Evolutionary conservation across 2,888 invertebrate genomes (phyloP).

Genomic region (Leuctra nigra): DNA sequence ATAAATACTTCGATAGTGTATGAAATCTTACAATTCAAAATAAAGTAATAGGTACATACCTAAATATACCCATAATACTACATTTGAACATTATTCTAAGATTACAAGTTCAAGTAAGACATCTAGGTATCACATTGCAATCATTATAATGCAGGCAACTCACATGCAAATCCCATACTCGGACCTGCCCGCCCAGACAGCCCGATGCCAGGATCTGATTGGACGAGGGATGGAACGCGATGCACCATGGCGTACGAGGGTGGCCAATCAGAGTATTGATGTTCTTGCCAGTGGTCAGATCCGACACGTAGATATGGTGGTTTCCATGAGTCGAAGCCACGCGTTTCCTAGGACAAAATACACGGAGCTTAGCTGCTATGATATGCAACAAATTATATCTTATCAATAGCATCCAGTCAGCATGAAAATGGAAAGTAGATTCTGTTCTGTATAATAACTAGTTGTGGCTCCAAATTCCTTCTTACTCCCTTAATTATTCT

Average conservation of each 20-base stretch:
- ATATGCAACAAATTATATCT: no score
- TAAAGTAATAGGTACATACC: no score
- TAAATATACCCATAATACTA: no score
- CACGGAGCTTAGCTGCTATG: no score
- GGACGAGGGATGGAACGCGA: constrained; percentile 80
- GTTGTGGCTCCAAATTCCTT: no score
- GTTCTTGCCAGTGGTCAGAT: constrained; percentile 69
- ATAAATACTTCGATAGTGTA: no score
- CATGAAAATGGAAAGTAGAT: no score
- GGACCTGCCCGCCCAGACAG: constrained; percentile 81
- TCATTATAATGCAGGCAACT: constrained; percentile 33
- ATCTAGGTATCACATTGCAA: not conserved
- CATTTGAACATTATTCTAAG: not conserved
- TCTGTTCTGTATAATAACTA: no score
- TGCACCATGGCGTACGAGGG: constrained; percentile 85
- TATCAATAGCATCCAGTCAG: no score
- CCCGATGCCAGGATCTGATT: constrained; percentile 81
- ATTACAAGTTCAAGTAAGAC: not conserved
- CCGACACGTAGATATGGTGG: constrained; percentile 79
- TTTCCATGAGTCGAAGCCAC: constrained; percentile 86
- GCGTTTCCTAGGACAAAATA: no score
- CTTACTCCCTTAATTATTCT: no score
- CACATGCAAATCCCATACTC: constrained; percentile 80
- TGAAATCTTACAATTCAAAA: no score
- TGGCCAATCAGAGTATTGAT: constrained; percentile 72